A percentile compares a stretch with the other conserved stretches of the same genome.
These are phyloP conservation scores for Cettia cetti DNA, from an alignment of 2,113 vertebrate species.

Conservation along the genomic window DNA sequence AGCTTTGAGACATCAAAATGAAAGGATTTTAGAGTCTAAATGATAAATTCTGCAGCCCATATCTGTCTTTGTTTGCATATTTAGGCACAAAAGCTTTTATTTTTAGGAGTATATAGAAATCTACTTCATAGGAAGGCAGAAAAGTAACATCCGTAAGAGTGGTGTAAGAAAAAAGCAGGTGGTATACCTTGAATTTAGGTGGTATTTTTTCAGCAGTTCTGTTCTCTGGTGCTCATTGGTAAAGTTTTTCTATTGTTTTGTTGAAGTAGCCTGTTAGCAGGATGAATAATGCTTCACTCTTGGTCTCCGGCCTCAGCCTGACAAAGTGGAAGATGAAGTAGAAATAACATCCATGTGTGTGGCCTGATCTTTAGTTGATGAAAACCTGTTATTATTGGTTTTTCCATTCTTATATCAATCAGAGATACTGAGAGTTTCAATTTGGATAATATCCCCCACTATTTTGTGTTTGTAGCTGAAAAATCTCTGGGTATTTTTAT, in stretches of 20 bases:
- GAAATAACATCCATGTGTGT: not conserved
- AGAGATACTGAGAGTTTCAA: not conserved
- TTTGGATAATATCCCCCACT: not conserved
- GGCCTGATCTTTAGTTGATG: not conserved
- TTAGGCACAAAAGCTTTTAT: not conserved
- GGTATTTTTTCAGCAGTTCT: not conserved
- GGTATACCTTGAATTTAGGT: not conserved
- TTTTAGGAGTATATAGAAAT: not conserved
- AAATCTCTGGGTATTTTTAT: not conserved
- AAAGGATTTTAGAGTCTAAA: not conserved
- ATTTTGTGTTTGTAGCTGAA: not conserved
- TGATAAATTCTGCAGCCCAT: not conserved
- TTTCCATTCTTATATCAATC: not conserved
- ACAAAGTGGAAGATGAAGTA: not conserved
- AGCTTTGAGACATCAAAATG: not conserved
- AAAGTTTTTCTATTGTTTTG: not conserved
- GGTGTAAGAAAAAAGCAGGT: not conserved
- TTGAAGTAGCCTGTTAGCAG: not conserved
- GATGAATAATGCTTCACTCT: not conserved
- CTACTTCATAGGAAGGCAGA: not conserved
- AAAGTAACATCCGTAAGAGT: not conserved
- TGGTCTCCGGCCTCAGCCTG: not conserved
- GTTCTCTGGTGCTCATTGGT: not conserved
- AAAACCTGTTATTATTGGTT: not conserved
- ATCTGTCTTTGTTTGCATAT: not conserved